Evolutionary conservation across 2,113 vertebrate genomes (phyloP), one percentile per base, ranked within the genome.

Genomic region (Prochilodus magdalenae): DNA sequence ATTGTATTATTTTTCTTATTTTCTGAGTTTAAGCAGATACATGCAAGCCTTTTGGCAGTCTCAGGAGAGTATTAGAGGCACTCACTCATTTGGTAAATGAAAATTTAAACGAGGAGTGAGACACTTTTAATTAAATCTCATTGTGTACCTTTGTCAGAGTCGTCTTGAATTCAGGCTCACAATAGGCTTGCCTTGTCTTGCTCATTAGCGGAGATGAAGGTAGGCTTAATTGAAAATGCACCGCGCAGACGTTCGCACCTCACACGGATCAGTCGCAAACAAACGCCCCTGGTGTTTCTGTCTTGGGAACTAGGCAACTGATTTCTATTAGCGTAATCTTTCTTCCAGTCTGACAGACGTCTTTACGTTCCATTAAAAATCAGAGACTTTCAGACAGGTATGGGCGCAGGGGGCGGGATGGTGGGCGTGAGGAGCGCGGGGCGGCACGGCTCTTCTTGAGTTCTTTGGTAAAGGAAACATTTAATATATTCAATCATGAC

Each of bases 101-200:
- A 84, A 75, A 66, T 76, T 80, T 73, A 76, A 81, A 71, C 66
- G 77, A 70, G 73, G 49, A 76, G 69, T 69, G 44, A 81, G 66
- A 81, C 55, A n/a, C 77, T 62, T 55, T 72, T 72, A 79, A 84
- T 80, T 86, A 79, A 86, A 78, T 44, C 62, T 63, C 53, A 53
- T 81, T 79, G 74, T 78, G 40, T 81, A 69, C 44, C 79, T 81
- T 75, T 15, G 63, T 84, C 63, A 86, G 72, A 82, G 75, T 66
- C 73, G 24, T 59, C 6, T 10, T 67, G 57, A 80, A 83, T 74
- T 77, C 30, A 29, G 15, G 36, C 67, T 62, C 47, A 60, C 29
- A 44, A 74, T 76, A 62, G 49, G 75, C 74, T 83, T 36, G 40
- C 51, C 51, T 73, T 62, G 44, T 83, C 57, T 53, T 1, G n/a